Percentiles rank a stretch among this genome's conserved stretches.
Conservation (phyloP, 1,140 invertebrate genomes). For the Pseudoatta argentina region DNA sequence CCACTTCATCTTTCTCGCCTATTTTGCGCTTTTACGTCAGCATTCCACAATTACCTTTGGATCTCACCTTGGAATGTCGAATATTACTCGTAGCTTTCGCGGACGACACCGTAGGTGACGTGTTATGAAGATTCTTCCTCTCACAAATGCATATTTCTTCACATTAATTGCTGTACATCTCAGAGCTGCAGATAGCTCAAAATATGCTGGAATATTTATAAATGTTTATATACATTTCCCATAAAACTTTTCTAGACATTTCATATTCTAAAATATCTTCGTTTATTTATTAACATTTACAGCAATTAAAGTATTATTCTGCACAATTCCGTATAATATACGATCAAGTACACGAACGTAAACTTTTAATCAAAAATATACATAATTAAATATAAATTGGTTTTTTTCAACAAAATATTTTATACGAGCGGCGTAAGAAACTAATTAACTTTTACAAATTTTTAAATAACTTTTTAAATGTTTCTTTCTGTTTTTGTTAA, state of each 20-base stretch:
- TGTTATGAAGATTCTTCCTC: slow-evolving; percentile 60
- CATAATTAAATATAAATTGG: not conserved
- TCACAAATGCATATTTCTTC: slow-evolving; percentile 54
- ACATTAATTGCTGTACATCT: slow-evolving; percentile 44
- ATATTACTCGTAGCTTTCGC: slow-evolving; percentile 55
- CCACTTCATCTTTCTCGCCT: slow-evolving; percentile 51
- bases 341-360: not conserved
- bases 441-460: not conserved
- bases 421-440: not conserved
- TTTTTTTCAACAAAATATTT: not conserved
- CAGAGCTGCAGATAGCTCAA: not conserved
- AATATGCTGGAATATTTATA: slow-evolving; percentile 3
- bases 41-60: slow-evolving; percentile 58
- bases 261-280: not conserved
- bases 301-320: not conserved
- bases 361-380: not conserved
- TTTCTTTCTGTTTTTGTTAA: not conserved
- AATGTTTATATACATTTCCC: slow-evolving; percentile 18
- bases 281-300: slow-evolving; percentile 4
- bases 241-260: not conserved
- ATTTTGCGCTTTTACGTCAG: slow-evolving; percentile 51
- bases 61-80: slow-evolving; percentile 59
- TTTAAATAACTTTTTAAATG: not conserved
- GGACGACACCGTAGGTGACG: slow-evolving; percentile 40
- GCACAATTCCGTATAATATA: not conserved